These are phyloP conservation scores for Ferrisia virgata DNA, from an alignment of 2,888 invertebrate species.

Conservation along the genomic window DNA sequence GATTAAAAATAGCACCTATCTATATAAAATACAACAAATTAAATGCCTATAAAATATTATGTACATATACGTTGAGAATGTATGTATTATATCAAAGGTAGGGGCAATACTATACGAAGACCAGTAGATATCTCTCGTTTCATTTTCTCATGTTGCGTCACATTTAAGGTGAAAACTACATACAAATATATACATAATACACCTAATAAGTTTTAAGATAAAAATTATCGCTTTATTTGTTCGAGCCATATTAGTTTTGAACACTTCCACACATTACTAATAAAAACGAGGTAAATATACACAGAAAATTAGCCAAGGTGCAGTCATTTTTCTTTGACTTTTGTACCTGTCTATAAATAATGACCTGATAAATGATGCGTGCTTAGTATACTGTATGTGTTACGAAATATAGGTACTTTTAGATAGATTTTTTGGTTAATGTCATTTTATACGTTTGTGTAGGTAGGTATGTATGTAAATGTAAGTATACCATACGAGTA, in stretches of 20 bases:
- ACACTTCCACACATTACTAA: not conserved
- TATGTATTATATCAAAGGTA: no score
- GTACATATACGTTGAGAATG: no score
- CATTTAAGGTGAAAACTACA: not conserved
- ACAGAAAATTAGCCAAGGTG: conserved; percentile 10
- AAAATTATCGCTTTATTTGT: not conserved
- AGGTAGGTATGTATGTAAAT: no score
- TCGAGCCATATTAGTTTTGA: not conserved
- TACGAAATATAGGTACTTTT: no score
- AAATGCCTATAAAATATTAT: no score
- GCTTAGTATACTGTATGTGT: not conserved
- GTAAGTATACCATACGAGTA: no score
- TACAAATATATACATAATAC: no score
- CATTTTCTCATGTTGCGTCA: not conserved
- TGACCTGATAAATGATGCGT: not conserved
- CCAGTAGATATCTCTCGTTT: not conserved
- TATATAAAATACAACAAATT: no score
- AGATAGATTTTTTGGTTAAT: not conserved
- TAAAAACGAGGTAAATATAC: not conserved
- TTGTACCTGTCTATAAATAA: conserved; percentile 19
- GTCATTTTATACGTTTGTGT: not conserved
- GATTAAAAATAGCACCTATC: no score
- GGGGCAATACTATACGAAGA: no score
- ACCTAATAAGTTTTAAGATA: not conserved
- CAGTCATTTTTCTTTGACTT: conserved; percentile 3